These are phyloP conservation scores for Staurois parvus DNA, from an alignment of 2,797 vertebrate genomes.

Conservation along the genomic window DNA sequence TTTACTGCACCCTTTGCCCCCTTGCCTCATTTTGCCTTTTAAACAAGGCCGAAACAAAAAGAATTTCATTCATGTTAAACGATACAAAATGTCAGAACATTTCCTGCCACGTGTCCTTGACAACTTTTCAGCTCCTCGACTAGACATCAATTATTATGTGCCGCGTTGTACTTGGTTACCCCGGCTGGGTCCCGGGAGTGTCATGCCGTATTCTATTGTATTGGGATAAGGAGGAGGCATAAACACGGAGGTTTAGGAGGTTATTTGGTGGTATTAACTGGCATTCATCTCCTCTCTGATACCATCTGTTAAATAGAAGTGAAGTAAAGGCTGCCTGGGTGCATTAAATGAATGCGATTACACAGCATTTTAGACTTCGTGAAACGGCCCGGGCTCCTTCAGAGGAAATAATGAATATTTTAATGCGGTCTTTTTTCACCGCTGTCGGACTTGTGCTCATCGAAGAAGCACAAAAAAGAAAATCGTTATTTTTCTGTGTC, in stretches of 20 bases:
- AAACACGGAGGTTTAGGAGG: slow-evolving; percentile 58
- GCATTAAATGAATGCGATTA: slow-evolving; percentile 68
- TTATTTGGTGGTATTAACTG: slow-evolving; percentile 62
- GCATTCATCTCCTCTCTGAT: slow-evolving; percentile 61
- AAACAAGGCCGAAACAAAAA: slow-evolving; percentile 2
- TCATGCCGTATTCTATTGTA: slow-evolving; percentile 47
- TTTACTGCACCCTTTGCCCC: not conserved
- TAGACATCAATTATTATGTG: slow-evolving; percentile 18
- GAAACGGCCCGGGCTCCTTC: slow-evolving; percentile 65
- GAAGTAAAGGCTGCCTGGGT: slow-evolving; percentile 55
- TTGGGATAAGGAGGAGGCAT: slow-evolving; percentile 49
- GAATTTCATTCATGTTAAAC: not conserved
- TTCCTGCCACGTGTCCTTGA: slow-evolving; percentile 8
- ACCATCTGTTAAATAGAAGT: slow-evolving; percentile 65
- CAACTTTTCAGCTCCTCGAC: slow-evolving; percentile 2
- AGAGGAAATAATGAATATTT: slow-evolving; percentile 67
- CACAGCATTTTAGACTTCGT: slow-evolving; percentile 64
- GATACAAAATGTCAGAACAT: slow-evolving; percentile 25
- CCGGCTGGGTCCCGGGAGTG: slow-evolving; percentile 1
- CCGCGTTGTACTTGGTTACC: not conserved
- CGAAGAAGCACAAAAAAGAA: not conserved
- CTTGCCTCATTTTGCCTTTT: slow-evolving; percentile 5
- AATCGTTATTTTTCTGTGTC: not conserved
- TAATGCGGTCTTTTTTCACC: slow-evolving; percentile 63
- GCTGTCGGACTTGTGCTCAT: slow-evolving; percentile 64